phyloP scores from a whole-genome alignment of 92 coral and sea anemone genomes.

The Zoanthus solanderi region DNA sequence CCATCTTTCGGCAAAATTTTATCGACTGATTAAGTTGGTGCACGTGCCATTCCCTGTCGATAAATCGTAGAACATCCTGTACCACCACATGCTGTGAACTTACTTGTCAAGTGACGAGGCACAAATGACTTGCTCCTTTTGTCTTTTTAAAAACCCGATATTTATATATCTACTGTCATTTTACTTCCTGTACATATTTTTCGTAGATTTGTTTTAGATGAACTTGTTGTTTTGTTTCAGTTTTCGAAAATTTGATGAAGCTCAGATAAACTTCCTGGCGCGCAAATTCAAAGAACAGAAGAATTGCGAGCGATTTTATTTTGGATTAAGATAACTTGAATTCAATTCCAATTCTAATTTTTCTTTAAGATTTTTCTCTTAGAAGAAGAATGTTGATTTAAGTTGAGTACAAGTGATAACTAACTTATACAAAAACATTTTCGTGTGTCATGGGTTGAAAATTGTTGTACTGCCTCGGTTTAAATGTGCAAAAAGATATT shows the following conservation, averaged over 20 bases:
- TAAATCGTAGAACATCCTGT: neutral
- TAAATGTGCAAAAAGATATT: neutral
- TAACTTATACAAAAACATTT: neutral
- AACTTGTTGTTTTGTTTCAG: too few species aligned
- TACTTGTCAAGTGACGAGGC: neutral
- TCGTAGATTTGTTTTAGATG: neutral
- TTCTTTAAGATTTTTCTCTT: neutral
- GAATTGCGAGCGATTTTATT: neutral
- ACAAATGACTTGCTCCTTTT: neutral
- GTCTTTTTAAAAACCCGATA: neutral
- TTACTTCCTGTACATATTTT: neutral
- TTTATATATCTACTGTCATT: neutral
- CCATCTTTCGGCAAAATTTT: neutral
- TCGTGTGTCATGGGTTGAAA: conserved; percentile 14
- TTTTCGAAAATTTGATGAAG: neutral
- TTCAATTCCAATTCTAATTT: neutral
- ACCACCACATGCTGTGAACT: neutral
- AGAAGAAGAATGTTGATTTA: neutral
- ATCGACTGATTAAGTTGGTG: neutral
- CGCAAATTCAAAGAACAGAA: conserved; percentile 34
- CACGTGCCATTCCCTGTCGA: conserved; percentile 5
- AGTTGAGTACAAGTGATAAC: neutral
- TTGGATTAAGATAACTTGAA: conserved; percentile 4
- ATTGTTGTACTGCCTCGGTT: neutral
- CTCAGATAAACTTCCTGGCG: neutral